Conservation (phyloP, 2,113 vertebrate genomes). For the Rhinoderma darwinii region DNA sequence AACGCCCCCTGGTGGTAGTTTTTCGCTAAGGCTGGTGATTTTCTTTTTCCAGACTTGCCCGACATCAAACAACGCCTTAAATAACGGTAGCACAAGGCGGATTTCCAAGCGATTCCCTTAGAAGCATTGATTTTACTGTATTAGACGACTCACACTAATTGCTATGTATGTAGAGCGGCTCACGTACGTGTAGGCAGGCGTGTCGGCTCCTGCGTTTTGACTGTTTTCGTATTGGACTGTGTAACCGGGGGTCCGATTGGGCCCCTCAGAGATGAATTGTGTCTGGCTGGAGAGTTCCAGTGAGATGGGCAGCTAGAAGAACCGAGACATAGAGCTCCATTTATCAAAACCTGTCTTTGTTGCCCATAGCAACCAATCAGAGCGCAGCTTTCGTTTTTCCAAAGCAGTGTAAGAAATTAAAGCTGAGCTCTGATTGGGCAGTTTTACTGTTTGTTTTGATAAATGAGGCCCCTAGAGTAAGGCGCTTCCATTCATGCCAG, state of each 20-base stretch:
- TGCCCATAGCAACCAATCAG: too few species aligned
- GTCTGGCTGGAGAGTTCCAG: too few species aligned
- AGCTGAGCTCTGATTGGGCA: too few species aligned
- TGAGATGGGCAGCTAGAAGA: not conserved
- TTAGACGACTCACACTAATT: not conserved
- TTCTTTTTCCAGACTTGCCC: not conserved
- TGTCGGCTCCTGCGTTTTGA: not conserved
- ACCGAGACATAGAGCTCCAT: too few species aligned
- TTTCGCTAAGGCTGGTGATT: not conserved
- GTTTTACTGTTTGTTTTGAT: too few species aligned
- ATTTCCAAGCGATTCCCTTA: not conserved
- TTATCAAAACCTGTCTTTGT: too few species aligned
- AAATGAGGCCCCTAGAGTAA: slow-evolving; percentile 21
- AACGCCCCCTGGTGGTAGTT: not conserved
- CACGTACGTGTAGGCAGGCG: not conserved
- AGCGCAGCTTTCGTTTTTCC: too few species aligned
- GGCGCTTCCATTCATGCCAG: slow-evolving; percentile 37
- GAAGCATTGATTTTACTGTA: not conserved
- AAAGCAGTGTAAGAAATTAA: too few species aligned
- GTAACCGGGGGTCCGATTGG: not conserved
- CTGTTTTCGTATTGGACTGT: not conserved
- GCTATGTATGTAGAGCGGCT: not conserved
- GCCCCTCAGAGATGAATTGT: not conserved
- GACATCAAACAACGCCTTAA: not conserved
- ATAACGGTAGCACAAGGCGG: not conserved